Evolutionary conservation across 2,888 invertebrate genomes (phyloP).

Genomic region (Caenorhabditis sp.): DNA sequence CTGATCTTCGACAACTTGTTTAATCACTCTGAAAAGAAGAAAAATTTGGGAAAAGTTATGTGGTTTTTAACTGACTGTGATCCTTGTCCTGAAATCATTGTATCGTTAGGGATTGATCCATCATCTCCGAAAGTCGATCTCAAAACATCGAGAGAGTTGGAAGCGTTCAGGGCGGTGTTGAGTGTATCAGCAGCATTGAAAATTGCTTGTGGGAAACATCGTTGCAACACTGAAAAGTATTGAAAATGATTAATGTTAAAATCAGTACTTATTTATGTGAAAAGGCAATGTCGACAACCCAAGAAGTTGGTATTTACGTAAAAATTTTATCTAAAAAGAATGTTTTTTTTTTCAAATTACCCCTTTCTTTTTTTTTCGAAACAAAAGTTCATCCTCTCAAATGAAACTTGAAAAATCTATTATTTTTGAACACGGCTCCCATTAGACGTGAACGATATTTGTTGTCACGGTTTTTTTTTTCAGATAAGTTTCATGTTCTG

Average conservation of each 20-base stretch:
- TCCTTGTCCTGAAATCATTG: slow-evolving; percentile 26
- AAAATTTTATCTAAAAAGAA: too few relatives aligned
- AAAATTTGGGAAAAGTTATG: neutral
- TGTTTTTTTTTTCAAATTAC: neutral
- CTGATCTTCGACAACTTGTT: slow-evolving; percentile 47
- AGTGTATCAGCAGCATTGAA: slow-evolving; percentile 55
- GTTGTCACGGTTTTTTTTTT: too few relatives aligned
- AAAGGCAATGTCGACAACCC: too few relatives aligned
- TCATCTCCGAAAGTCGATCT: slow-evolving; percentile 42
- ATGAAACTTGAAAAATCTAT: too few relatives aligned
- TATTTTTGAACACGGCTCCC: too few relatives aligned
- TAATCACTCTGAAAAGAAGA: slow-evolving; percentile 38
- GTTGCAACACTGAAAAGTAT: slow-evolving; percentile 56
- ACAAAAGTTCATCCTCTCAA: too few relatives aligned
- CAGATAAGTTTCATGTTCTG: too few relatives aligned
- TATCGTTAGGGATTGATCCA: slow-evolving; percentile 38
- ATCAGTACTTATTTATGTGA: too few relatives aligned
- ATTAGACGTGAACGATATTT: too few relatives aligned
- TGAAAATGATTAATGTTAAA: too few relatives aligned
- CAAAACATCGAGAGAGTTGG: slow-evolving; percentile 37
- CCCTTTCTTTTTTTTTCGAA: too few relatives aligned
- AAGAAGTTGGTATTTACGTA: too few relatives aligned
- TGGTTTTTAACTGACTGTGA: slow-evolving; percentile 20
- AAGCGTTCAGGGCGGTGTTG: slow-evolving; percentile 37
- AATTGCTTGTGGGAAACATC: slow-evolving; percentile 65